Evolutionary conservation across 2,797 vertebrate genomes (phyloP).

Genomic region (Sebastes kiyomatsui): DNA sequence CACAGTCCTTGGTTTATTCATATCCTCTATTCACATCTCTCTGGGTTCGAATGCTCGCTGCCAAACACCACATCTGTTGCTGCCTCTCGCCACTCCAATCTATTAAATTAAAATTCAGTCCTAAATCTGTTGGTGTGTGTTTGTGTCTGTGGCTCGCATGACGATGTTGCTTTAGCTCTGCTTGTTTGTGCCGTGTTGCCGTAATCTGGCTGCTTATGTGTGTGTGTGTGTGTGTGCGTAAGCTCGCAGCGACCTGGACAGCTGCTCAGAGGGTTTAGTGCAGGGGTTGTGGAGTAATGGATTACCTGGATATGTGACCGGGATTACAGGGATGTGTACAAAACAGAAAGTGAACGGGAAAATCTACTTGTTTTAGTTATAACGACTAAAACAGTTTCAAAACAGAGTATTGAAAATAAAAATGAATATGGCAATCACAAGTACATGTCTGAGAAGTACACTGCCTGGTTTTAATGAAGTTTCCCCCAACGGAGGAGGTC

Average conservation of each 20-base stretch:
- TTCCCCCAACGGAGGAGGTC: no score
- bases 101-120: constrained; percentile 72
- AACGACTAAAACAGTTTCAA: not conserved
- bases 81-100: constrained; percentile 58
- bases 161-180: constrained; percentile 41
- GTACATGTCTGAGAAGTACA: not conserved
- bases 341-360: not conserved
- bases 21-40: constrained; percentile 37
- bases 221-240: not conserved
- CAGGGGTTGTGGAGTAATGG: constrained; percentile 16
- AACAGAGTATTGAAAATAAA: not conserved
- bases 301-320: constrained; percentile 51
- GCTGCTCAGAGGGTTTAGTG: constrained; percentile 37
- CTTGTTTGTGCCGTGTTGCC: constrained; percentile 49
- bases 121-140: constrained; percentile 51
- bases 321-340: constrained; percentile 26
- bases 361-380: not conserved
- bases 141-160: constrained; percentile 40
- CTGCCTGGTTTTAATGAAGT: not conserved
- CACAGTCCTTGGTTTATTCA: constrained; percentile 16
- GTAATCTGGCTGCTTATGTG: constrained; percentile 28
- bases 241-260: constrained; percentile 40
- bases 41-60: constrained; percentile 30
- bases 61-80: constrained; percentile 76
- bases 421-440: not conserved